phyloP scores from a whole-genome alignment of 2,888 invertebrate species.

The Machimus atricapillus region DNA sequence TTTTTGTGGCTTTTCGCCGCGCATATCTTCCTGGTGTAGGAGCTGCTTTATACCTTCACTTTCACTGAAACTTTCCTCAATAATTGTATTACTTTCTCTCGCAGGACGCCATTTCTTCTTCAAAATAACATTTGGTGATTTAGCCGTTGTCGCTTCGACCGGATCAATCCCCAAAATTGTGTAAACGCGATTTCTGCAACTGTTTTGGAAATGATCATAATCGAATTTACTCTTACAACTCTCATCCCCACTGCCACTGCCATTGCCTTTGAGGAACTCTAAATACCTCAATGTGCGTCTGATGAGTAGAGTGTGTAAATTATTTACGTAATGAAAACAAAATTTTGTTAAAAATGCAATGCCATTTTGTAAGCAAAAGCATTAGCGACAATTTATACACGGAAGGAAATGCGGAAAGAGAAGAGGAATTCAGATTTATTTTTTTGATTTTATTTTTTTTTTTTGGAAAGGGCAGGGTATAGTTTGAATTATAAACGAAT shows the following conservation, averaged over 20 bases:
- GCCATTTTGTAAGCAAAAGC: constrained; percentile 26
- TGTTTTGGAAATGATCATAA: constrained; percentile 36
- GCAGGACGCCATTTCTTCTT: constrained; percentile 50
- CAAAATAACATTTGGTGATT: constrained; percentile 47
- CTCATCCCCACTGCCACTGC: constrained; percentile 59
- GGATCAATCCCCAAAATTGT: constrained; percentile 51
- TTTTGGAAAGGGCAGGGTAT: background rate
- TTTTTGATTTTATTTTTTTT: background rate
- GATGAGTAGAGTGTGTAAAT: background rate
- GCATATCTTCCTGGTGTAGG: constrained; percentile 69
- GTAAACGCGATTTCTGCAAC: constrained; percentile 48
- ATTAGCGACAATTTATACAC: constrained; percentile 16
- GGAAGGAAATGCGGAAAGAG: background rate
- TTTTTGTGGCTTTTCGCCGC: constrained; percentile 64
- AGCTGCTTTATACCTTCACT: constrained; percentile 60
- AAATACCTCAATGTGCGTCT: constrained; percentile 64
- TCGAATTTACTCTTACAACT: constrained; percentile 45
- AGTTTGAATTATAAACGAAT: constrained; percentile 28
- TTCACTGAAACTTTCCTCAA: constrained; percentile 54
- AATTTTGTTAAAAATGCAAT: background rate
- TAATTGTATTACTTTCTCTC: constrained; percentile 47
- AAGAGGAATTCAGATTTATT: background rate
- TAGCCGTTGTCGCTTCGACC: constrained; percentile 51
- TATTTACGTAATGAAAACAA: background rate
- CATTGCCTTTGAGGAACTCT: constrained; percentile 68